Evolutionary conservation across 2,797 vertebrate species (phyloP).

Genomic region (Ispidina lecontei): DNA sequence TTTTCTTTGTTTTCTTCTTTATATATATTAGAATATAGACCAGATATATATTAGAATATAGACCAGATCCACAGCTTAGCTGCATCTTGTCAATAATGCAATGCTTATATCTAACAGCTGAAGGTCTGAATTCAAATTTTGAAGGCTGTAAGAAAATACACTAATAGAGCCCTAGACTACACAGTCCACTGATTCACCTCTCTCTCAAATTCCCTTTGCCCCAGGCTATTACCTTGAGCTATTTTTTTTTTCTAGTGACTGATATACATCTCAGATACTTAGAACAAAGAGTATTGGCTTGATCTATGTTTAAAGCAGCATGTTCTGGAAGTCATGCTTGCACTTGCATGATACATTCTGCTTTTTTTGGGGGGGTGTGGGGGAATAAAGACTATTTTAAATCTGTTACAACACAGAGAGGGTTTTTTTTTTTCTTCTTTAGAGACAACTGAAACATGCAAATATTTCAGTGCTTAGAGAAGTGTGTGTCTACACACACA

Average conservation of each 20-base stretch:
- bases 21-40: not conserved
- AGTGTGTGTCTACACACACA: not conserved
- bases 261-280: constrained; percentile 17
- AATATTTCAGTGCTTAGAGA: constrained; percentile 4
- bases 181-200: not conserved
- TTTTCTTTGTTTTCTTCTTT: not conserved
- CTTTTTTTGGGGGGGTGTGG: not conserved
- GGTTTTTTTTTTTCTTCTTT: not conserved
- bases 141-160: not conserved
- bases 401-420: not conserved
- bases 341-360: not conserved
- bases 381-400: not conserved
- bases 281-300: constrained; percentile 27
- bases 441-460: not conserved
- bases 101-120: not conserved
- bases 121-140: not conserved
- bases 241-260: not conserved
- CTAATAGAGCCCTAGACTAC: not conserved
- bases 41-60: not conserved
- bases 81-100: not conserved
- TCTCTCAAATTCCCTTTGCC: constrained; percentile 29
- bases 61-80: not conserved
- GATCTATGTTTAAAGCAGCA: constrained; percentile 42
- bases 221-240: constrained; percentile 41
- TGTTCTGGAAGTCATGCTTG: not conserved